Conservation (phyloP, 1,140 invertebrate genomes). For the Calycopis cecrops region DNA sequence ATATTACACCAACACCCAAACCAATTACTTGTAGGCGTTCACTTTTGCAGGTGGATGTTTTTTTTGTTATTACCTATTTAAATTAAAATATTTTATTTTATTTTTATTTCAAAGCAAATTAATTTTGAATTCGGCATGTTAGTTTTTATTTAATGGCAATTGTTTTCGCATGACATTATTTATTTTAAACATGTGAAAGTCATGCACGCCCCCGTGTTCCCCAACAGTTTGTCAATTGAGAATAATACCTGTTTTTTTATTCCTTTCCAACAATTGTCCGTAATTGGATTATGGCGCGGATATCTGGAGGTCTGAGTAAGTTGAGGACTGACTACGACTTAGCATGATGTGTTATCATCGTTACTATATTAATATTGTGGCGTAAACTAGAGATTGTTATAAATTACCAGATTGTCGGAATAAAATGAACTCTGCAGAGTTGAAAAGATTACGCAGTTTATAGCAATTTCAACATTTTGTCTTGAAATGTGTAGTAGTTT, state of each 20-base stretch:
- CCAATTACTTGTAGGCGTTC: conserved; percentile 39
- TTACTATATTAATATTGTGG: conserved; percentile 21
- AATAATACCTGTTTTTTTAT: conserved; percentile 67
- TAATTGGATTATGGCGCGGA: conserved; percentile 63
- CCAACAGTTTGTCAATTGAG: conserved; percentile 27
- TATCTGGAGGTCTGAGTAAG: conserved; percentile 70
- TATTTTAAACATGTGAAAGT: conserved; percentile 34
- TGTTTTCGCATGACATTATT: conserved; percentile 34
- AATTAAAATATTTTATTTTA: conserved; percentile 26
- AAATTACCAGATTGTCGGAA: conserved; percentile 18
- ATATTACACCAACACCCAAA: conserved; percentile 44
- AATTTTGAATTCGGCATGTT: conserved; percentile 36
- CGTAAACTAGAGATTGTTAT: conserved; percentile 34
- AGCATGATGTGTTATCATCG: conserved; percentile 27
- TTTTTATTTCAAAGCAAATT: conserved; percentile 26
- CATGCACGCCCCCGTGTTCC: conserved; percentile 44
- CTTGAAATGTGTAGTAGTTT: neutral
- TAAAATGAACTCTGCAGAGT: neutral
- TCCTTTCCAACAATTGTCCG: conserved; percentile 64
- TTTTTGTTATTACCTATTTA: conserved; percentile 35
- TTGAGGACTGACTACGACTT: conserved; percentile 26
- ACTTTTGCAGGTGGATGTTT: conserved; percentile 49
- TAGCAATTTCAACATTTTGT: neutral
- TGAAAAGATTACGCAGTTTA: neutral
- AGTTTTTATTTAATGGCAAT: conserved; percentile 27